A percentile compares a stretch with the other conserved stretches of the same genome.
Conservation (phyloP, 2,888 invertebrate genomes). For the Eurytoma californica region DNA sequence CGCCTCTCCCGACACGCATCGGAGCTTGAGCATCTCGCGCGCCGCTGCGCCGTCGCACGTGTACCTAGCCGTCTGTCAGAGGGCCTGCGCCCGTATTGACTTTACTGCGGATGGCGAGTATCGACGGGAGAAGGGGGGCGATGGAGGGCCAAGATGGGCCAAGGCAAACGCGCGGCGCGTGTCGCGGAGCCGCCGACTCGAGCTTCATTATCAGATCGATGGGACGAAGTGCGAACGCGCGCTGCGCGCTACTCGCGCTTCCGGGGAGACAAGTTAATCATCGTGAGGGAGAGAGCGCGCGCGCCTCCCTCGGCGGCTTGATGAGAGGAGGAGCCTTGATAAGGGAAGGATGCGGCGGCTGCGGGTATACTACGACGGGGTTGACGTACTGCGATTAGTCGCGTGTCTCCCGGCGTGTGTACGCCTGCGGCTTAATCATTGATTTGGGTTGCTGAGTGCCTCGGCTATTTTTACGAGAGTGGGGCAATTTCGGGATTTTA, state of each 20-base stretch:
- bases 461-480: too few species aligned
- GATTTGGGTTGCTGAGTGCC: too few species aligned
- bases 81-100: neutral
- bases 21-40: constrained; percentile 2
- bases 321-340: neutral
- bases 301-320: neutral
- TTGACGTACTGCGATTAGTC: too few species aligned
- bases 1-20: constrained; percentile 2
- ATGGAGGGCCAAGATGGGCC: neutral
- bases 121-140: neutral
- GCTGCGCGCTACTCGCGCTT: constrained; percentile 1
- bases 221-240: constrained; percentile 4
- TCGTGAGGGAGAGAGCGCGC: neutral
- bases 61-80: neutral
- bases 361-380: too few species aligned
- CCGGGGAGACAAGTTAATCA: constrained; percentile 37
- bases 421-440: too few species aligned
- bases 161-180: constrained; percentile 6
- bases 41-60: constrained; percentile 2
- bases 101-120: neutral
- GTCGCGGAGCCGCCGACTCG: constrained; percentile 12
- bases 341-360: too few species aligned
- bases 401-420: too few species aligned
- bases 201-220: constrained; percentile 47
- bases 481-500: too few species aligned